Evolutionary conservation across 2,113 vertebrate genomes (phyloP), one percentile per base, ranked within the genome.

Genomic region (Cacatua alba): DNA sequence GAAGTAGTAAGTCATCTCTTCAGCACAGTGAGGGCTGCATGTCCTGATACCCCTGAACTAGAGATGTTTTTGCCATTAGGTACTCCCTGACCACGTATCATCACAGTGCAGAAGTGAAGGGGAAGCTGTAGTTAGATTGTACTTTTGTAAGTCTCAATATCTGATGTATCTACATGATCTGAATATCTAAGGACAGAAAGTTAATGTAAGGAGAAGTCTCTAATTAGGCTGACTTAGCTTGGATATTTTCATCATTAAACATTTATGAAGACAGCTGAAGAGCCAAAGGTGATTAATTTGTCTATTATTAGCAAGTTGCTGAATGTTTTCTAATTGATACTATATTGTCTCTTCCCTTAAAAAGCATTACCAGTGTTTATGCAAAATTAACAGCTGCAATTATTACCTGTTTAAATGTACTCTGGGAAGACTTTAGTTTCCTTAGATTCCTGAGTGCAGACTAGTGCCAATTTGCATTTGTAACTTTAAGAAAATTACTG

Each of bases 21-120:
- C 60, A 74, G 17, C 11, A 19, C 21, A 53, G 11, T 0, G 0
- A 53, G 17, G 13, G 35, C 21, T 88, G 31, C 0, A 0, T 12
- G 17, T 52, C 23, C 48, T 43, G 12, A 2, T 55, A 3, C 6
- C 37, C 4, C 26, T 59, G n/a, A 74, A 31, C 7, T 76, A 39
- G 25, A 63, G 29, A 10, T 31, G 28, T 4, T 43, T 86, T 75
- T 84, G 6, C 13, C 4, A 2, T n/a, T 15, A 28, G 6, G 3
- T 28, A 44, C 24, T 16, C 14, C 28, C 29, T 48, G 57, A 14
- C 10, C 53, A 11, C 4, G 1, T 26, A 7, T 2, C 0, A 1
- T 62, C 49, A 52, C 41, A 48, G 15, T 24, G 20, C 24, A 29
- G 20, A 71, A 86, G 28, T 43, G 33, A 78, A 67, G 35, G 33